Evolutionary conservation across 2,888 invertebrate genomes (phyloP), one percentile per base, ranked within the genome.

Genomic region (Serrognathus titanus): DNA sequence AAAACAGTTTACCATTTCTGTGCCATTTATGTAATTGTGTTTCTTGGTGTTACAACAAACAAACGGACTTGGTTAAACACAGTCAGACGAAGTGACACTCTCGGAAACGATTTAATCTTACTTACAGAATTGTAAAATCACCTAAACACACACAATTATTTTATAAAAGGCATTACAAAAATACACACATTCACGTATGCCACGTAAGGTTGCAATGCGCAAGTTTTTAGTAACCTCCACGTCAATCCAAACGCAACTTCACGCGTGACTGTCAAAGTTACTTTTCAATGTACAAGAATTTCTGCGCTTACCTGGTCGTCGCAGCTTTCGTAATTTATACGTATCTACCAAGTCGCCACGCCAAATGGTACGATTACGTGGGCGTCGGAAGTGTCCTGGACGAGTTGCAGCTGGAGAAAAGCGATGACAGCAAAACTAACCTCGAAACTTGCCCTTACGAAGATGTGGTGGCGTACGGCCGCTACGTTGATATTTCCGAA

Each of bases 191-290:
- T 55, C 55, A 65, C 64, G 63, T 67, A 72, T 83, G 83, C 83
- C 83, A 83, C 83, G 83, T 83, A 83, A 83, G 81, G 81, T 73
- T 71, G 73, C 69, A 78, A 67, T 76, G 78, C 82, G 82, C 83
- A 81, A 78, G 82, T 78, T 78, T 77, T 20, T 72, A 65, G 71
- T 73, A 70, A 74, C 73, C 69, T 78, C 77, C 79, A 79, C 79
- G 78, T 79, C 76, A 77, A 72, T 71, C 65, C 71, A 66, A 66
- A 67, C 41, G 24, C 38, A 50, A 53, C 58, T 60, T 57, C 55
- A 53, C 43, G 55, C 47, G 37, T 16, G 38, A 37, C 53, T 53
- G 57, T 57, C 57, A 57, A 20, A 12, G 24, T 41, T 41, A 13
- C n/a, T 41, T 31, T 43, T 51, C n/a, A 8, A 43, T 43, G 43